Percentiles rank a stretch among this genome's conserved stretches.
Evolutionary conservation across 2,113 vertebrate genomes (phyloP).

Genomic region (Fukomys damarensis): DNA sequence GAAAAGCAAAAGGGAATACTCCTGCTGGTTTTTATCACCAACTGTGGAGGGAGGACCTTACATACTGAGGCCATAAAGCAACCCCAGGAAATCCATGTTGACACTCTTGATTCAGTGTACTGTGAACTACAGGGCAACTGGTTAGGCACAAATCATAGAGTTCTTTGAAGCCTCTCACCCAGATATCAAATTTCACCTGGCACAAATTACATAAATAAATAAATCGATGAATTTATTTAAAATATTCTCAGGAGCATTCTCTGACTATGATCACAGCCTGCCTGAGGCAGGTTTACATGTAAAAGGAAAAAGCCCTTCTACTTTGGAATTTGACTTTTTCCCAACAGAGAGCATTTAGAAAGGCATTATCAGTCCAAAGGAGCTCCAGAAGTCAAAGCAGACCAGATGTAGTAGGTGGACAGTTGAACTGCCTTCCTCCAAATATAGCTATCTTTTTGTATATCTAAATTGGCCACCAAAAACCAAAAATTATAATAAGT

Average conservation of each 20-base stretch:
- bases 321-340: constrained; percentile 17
- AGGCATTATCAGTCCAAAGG: not conserved
- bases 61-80: not conserved
- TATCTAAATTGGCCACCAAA: not conserved
- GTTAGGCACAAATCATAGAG: not conserved
- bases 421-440: not conserved
- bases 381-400: not conserved
- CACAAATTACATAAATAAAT: not conserved
- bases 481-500: not conserved
- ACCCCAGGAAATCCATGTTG: no score
- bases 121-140: not conserved
- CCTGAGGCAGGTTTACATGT: not conserved
- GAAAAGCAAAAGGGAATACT: not conserved
- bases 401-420: not conserved
- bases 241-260: not conserved
- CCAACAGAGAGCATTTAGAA: not conserved
- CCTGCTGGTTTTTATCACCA: not conserved
- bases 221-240: not conserved
- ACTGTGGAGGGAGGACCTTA: not conserved
- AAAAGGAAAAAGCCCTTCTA: not conserved
- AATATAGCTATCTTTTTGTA: not conserved
- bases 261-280: not conserved
- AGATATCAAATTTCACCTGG: not conserved
- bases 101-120: not conserved
- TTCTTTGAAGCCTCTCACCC: not conserved